Base-by-base conservation (phyloP, 2,113 vertebrate species). In the Cynoglossus semilaevis region DNA sequence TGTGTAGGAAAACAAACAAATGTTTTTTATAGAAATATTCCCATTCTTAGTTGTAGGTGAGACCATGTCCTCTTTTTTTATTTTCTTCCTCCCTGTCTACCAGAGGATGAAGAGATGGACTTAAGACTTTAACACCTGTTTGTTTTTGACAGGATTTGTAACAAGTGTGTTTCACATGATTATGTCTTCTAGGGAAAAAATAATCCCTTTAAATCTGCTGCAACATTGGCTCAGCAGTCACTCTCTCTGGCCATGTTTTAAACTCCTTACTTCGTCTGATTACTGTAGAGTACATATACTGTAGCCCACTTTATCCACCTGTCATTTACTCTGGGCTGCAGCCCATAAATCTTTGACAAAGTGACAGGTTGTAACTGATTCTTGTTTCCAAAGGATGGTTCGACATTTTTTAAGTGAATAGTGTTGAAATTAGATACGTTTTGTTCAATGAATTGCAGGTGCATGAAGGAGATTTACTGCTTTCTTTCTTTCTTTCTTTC, bases 91-190 rank as follows among this genome's bases (percentile, higher is more conserved):
- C 34, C 18, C 7, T 56, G 54, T 51, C 45, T 56, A 72, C 29
- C 43, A 66, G 40, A 37, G 44, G 51, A 54, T 59, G 64, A 52
- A 58, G 64, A 11, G 43, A 7, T 55, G 57, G 78, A 76, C 77
- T 80, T 78, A 67, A 68, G 69, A 54, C 66, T 67, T 44, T 75
- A 79, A 78, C 84, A 88, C 83, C 80, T 83, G 84, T 81, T 88
- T 83, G 78, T 80, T 82, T 87, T 82, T 77, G 60, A 65, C 72
- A 46, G 77, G 71, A 84, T 86, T 79, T 67, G 74, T 81, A 84
- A 85, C 82, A 83, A 83, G 83, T 81, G 76, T 77, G 78, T 82
- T 84, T 78, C 68, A 85, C 81, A 77, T 83, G 82, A 82, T 87
- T 83, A 77, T 85, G 78, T 75, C 77, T 85, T 76, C 72, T 72